Percentiles rank a stretch among this genome's conserved stretches.
phyloP scores from a whole-genome alignment of 2,888 invertebrate species.

The Flabesymbios commensalis region DNA sequence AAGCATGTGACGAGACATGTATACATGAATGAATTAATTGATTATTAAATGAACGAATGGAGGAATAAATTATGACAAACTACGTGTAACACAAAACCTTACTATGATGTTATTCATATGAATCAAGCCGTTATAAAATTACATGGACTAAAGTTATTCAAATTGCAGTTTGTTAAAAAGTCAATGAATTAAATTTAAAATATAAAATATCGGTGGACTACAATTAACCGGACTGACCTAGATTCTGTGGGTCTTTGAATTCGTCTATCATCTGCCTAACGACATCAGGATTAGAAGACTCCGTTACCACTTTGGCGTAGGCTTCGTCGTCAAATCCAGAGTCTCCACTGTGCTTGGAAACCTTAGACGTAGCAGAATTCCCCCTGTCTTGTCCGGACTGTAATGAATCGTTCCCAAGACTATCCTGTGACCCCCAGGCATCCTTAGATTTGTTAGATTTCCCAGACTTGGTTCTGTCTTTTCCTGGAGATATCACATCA shows the following conservation, averaged over 20 bases:
- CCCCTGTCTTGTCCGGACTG: too few relatives aligned
- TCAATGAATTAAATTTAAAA: too few relatives aligned
- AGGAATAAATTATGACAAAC: too few relatives aligned
- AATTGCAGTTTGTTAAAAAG: too few relatives aligned
- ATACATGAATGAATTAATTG: too few relatives aligned
- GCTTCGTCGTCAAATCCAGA: conserved; percentile 48
- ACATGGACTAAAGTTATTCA: too few relatives aligned
- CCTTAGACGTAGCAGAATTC: conserved; percentile 51
- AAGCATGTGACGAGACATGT: too few relatives aligned
- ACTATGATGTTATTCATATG: too few relatives aligned
- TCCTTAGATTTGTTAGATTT: background rate
- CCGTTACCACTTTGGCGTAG: conserved; percentile 46
- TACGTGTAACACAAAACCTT: too few relatives aligned
- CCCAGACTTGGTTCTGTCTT: background rate
- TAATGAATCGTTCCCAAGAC: background rate
- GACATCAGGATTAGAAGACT: conserved; percentile 43
- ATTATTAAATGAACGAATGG: too few relatives aligned
- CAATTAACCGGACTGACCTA: conserved; percentile 40
- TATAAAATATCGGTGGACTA: too few relatives aligned
- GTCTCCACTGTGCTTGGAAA: conserved; percentile 48
- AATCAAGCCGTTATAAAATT: too few relatives aligned
- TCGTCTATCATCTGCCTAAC: conserved; percentile 40
- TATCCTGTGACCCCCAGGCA: background rate
- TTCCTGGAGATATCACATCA: background rate
- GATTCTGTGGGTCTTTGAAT: conserved; percentile 35